Evolutionary conservation across 2,113 vertebrate species (phyloP).

Genomic region (Chascanopsetta lugubris): DNA sequence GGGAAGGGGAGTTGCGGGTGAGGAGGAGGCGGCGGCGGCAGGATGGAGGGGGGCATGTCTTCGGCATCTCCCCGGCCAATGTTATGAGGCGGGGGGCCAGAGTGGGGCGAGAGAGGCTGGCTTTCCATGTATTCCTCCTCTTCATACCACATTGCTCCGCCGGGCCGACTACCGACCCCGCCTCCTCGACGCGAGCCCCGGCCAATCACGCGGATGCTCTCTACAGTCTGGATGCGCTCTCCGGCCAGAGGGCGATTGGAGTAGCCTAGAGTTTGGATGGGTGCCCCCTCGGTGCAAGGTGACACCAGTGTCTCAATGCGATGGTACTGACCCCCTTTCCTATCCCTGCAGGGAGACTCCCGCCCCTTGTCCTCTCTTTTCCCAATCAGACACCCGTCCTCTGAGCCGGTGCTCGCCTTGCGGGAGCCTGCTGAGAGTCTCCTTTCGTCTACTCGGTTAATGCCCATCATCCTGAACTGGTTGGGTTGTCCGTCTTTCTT

Average conservation of each 20-base stretch:
- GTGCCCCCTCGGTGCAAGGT: conserved; percentile 88
- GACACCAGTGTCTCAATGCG: conserved; percentile 94
- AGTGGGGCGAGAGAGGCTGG: conserved; percentile 54
- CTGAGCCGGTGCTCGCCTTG: conserved; percentile 62
- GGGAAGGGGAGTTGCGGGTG: conserved; percentile 66
- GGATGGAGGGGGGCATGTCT: conserved; percentile 62
- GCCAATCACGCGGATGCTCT: conserved; percentile 90
- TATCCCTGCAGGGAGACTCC: conserved; percentile 29
- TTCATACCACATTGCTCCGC: conserved; percentile 78
- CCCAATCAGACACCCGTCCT: conserved; percentile 59
- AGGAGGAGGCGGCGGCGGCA: conserved; percentile 67
- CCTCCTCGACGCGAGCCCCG: conserved; percentile 85
- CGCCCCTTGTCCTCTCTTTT: conserved; percentile 62
- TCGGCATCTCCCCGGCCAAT: conserved; percentile 58
- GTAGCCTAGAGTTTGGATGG: conserved; percentile 90
- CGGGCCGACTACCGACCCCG: conserved; percentile 62
- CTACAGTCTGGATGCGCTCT: conserved; percentile 95
- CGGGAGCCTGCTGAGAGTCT: conserved; percentile 61
- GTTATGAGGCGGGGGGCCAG: conserved; percentile 74
- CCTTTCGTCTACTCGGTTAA: conserved; percentile 60
- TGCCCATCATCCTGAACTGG: conserved; percentile 49
- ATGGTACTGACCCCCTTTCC: conserved; percentile 85
- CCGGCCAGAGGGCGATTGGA: conserved; percentile 84
- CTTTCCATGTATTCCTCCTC: conserved; percentile 81
- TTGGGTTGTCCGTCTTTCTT: conserved; percentile 63